phyloP scores from a whole-genome alignment of 2,113 vertebrate species.

The Physeter macrocephalus region DNA sequence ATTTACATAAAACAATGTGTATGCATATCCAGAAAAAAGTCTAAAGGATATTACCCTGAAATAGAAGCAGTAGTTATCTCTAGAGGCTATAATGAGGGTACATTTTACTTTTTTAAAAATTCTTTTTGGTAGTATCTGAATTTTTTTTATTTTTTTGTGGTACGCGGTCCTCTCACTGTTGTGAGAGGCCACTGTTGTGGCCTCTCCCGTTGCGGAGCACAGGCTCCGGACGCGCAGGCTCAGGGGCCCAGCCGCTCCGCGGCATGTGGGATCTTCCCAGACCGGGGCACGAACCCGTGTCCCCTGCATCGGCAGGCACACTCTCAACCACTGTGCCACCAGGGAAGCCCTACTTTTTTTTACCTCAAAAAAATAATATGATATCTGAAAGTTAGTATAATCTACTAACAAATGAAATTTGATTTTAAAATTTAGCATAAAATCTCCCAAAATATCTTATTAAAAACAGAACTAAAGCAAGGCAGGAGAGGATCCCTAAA shows the following conservation, averaged over 20 bases:
- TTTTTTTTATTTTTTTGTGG: too few species aligned
- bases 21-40: not conserved
- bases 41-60: not conserved
- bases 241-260: too few species aligned
- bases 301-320: too few species aligned
- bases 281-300: too few species aligned
- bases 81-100: not conserved
- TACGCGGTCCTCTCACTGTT: too few species aligned
- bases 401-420: not conserved
- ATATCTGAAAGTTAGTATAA: not conserved
- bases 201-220: too few species aligned
- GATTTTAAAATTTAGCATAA: constrained; percentile 9
- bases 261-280: too few species aligned
- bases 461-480: constrained; percentile 22
- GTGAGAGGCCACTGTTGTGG: too few species aligned
- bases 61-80: not conserved
- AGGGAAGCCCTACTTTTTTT: not conserved
- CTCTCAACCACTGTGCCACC: too few species aligned
- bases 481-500: not conserved
- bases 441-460: not conserved
- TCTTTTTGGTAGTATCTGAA: not conserved
- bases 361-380: not conserved
- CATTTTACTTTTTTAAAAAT: not conserved
- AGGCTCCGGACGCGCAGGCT: too few species aligned
- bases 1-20: not conserved